These are phyloP conservation scores for Chloroclystis v-ata DNA, from an alignment of 2,888 invertebrate species.

Conservation along the genomic window DNA sequence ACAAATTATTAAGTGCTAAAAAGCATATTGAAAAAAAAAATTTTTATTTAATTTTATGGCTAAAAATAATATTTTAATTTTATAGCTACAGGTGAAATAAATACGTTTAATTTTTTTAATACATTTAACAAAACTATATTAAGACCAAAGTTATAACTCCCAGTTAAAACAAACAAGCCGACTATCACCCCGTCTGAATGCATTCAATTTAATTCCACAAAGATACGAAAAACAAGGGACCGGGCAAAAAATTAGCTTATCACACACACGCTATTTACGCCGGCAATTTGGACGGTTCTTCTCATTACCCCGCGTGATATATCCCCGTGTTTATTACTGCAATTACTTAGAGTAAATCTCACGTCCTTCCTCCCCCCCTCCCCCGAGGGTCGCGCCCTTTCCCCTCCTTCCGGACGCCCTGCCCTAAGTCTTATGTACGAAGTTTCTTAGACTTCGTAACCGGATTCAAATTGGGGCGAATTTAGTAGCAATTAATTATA, in stretches of 20 bases:
- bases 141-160: too few species aligned
- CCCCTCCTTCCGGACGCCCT: slow-evolving; percentile 75
- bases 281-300: slow-evolving; percentile 75
- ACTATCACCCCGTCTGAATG: slow-evolving; percentile 8
- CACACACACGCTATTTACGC: slow-evolving; percentile 78
- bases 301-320: slow-evolving; percentile 77
- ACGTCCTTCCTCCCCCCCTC: slow-evolving; percentile 69
- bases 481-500: slow-evolving; percentile 79
- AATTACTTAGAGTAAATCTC: slow-evolving; percentile 80
- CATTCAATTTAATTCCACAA: slow-evolving; percentile 18
- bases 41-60: too few species aligned
- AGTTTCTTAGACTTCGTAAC: slow-evolving; percentile 77
- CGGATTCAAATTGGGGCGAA: slow-evolving; percentile 78
- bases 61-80: too few species aligned
- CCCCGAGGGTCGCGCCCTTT: slow-evolving; percentile 72
- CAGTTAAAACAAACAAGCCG: too few species aligned
- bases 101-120: too few species aligned
- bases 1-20: too few species aligned
- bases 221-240: slow-evolving; percentile 39
- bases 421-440: slow-evolving; percentile 79
- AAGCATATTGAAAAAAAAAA: too few species aligned
- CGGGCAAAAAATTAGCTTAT: slow-evolving; percentile 67
- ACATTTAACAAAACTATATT: too few species aligned
- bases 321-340: slow-evolving; percentile 79
- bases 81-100: too few species aligned